Percentiles rank a stretch among this genome's conserved stretches.
Conservation (phyloP, 1,140 invertebrate genomes). For the Onthophagus taurus region DNA sequence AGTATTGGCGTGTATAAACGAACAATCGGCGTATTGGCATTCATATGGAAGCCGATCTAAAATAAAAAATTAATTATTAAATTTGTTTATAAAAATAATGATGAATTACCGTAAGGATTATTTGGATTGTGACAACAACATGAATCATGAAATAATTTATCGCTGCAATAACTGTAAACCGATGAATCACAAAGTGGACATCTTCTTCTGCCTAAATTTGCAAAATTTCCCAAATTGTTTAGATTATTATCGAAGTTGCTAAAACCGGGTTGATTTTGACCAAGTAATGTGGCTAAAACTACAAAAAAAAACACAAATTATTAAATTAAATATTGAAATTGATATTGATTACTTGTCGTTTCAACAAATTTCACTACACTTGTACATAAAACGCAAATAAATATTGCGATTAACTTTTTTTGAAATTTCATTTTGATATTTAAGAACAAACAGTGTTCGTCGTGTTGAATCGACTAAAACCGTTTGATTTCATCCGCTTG, state of each 20-base stretch:
- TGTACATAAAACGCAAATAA: too few relatives aligned
- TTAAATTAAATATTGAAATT: too few relatives aligned
- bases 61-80: conserved; percentile 16
- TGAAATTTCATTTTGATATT: too few relatives aligned
- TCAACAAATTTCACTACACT: too few relatives aligned
- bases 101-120: conserved; percentile 44
- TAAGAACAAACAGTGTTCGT: too few relatives aligned
- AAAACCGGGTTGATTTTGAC: neutral
- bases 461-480: too few relatives aligned
- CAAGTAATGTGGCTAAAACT: neutral
- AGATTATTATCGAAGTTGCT: too few relatives aligned
- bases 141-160: conserved; percentile 62
- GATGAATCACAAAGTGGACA: conserved; percentile 66
- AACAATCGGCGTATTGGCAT: conserved; percentile 58
- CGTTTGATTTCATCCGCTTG: too few relatives aligned
- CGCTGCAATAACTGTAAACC: conserved; percentile 62
- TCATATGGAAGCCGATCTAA: conserved; percentile 43
- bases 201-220: conserved; percentile 22
- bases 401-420: too few relatives aligned
- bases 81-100: conserved; percentile 6
- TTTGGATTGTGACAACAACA: conserved; percentile 56
- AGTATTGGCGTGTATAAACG: conserved; percentile 61
- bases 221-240: too few relatives aligned
- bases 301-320: neutral
- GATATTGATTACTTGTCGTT: too few relatives aligned